Conservation (phyloP, 2,888 invertebrate genomes). For the Drosophila leonis region DNA sequence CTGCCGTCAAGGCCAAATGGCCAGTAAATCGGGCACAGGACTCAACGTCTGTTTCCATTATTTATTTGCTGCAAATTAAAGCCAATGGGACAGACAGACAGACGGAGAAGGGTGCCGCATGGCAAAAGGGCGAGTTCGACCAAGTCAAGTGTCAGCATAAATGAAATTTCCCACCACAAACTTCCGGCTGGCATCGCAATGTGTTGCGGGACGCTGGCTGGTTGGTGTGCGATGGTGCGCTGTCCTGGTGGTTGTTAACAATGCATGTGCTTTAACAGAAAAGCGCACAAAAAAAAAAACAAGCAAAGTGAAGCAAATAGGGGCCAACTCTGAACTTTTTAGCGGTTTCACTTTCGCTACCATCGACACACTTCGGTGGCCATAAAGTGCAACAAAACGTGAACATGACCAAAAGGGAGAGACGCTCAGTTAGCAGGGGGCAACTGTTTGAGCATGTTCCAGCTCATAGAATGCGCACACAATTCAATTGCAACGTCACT, state of each 20-base stretch:
- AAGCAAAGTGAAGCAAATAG: conserved; percentile 22
- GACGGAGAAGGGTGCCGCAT: conserved; percentile 2
- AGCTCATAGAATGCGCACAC: conserved; percentile 54
- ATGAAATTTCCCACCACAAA: conserved; percentile 83
- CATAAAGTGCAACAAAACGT: conserved; percentile 74
- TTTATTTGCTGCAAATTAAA: conserved; percentile 80
- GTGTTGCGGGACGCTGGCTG: conserved; percentile 8
- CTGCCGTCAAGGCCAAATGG: conserved; percentile 70
- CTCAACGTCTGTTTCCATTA: conserved; percentile 72
- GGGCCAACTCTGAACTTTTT: conserved; percentile 58
- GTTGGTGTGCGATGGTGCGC: conserved; percentile 11
- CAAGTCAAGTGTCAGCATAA: conserved; percentile 82
- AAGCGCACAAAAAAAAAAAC: not conserved
- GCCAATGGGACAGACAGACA: conserved; percentile 12
- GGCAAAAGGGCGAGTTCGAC: conserved; percentile 44
- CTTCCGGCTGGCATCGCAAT: conserved; percentile 73
- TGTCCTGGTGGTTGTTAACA: conserved; percentile 58
- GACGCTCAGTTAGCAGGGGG: conserved; percentile 18
- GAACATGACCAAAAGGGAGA: conserved; percentile 42
- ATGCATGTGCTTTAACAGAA: conserved; percentile 67
- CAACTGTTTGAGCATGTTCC: conserved; percentile 44
- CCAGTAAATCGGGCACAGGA: conserved; percentile 53
- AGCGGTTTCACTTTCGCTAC: conserved; percentile 73
- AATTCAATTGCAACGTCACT: conserved; percentile 75
- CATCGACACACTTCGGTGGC: conserved; percentile 76